These are phyloP conservation scores for Malurus splendens DNA, from an alignment of 2,797 vertebrate species.

Conservation along the genomic window DNA sequence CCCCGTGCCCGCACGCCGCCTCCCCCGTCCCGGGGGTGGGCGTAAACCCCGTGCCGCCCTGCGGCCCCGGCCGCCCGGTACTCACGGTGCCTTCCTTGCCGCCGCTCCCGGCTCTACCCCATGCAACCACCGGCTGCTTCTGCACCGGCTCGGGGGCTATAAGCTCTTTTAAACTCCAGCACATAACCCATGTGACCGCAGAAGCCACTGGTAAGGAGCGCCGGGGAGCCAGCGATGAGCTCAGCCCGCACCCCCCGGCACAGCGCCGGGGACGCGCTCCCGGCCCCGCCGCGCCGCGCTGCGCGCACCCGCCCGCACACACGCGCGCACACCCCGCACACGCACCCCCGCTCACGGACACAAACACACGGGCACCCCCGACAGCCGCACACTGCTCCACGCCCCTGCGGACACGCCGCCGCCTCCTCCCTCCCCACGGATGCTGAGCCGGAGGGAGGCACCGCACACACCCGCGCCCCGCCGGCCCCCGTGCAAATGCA, in stretches of 20 bases:
- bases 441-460: neutral
- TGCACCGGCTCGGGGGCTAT: slow-evolving; percentile 70
- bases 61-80: neutral
- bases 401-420: neutral
- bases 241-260: slow-evolving; percentile 55
- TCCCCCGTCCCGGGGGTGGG: neutral
- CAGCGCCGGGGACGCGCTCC: slow-evolving; percentile 45
- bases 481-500: neutral
- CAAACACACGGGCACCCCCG: neutral
- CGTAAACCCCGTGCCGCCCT: neutral
- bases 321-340: neutral
- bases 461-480: neutral
- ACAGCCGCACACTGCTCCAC: neutral
- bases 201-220: slow-evolving; percentile 62
- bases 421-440: neutral
- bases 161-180: slow-evolving; percentile 71
- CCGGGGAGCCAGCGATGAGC: slow-evolving; percentile 60
- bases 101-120: slow-evolving; percentile 14
- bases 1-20: neutral
- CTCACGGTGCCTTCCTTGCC: slow-evolving; percentile 25
- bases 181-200: slow-evolving; percentile 87
- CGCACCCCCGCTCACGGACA: neutral
- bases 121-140: slow-evolving; percentile 61
- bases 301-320: slow-evolving; percentile 10
- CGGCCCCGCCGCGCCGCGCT: slow-evolving; percentile 26